phyloP scores from a whole-genome alignment of 2,113 vertebrate genomes.

The Tautogolabrus adspersus region DNA sequence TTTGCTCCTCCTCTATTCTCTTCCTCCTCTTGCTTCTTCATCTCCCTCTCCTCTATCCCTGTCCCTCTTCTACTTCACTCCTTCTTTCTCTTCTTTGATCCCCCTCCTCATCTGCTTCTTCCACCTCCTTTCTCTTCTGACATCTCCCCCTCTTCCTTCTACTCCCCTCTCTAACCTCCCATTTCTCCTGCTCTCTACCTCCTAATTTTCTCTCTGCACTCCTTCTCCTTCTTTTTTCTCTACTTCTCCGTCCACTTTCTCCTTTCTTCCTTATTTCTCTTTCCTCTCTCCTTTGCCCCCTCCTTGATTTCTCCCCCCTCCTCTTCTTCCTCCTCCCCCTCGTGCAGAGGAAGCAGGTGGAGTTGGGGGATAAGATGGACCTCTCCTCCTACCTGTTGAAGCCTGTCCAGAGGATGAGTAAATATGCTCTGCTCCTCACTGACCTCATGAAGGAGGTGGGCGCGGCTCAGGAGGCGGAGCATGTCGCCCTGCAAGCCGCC shows the following conservation, averaged over 20 bases:
- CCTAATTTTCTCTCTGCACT: too few species aligned
- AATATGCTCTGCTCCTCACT: conserved; percentile 92
- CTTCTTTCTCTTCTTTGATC: neutral
- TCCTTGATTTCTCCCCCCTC: too few species aligned
- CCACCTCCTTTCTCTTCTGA: neutral
- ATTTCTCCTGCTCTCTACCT: too few species aligned
- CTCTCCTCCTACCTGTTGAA: conserved; percentile 95
- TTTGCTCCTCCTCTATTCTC: too few species aligned
- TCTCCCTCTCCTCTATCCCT: neutral
- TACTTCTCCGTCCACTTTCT: too few species aligned
- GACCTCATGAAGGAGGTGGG: conserved; percentile 93
- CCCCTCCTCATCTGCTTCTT: too few species aligned
- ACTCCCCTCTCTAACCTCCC: too few species aligned
- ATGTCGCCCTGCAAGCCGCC: conserved; percentile 85
- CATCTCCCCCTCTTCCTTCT: too few species aligned
- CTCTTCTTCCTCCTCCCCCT: neutral
- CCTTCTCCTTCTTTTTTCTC: too few species aligned
- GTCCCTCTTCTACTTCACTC: neutral
- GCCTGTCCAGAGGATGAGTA: conserved; percentile 96
- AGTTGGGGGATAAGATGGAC: conserved; percentile 94
- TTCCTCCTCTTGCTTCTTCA: too few species aligned
- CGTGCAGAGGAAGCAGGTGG: conserved; percentile 90
- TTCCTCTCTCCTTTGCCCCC: too few species aligned
- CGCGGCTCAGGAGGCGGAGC: conserved; percentile 87
- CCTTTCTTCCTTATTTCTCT: too few species aligned